A percentile compares a stretch with the other conserved stretches of the same genome.
Evolutionary conservation across 2,113 vertebrate genomes (phyloP).

Genomic region (Anguilla rostrata): DNA sequence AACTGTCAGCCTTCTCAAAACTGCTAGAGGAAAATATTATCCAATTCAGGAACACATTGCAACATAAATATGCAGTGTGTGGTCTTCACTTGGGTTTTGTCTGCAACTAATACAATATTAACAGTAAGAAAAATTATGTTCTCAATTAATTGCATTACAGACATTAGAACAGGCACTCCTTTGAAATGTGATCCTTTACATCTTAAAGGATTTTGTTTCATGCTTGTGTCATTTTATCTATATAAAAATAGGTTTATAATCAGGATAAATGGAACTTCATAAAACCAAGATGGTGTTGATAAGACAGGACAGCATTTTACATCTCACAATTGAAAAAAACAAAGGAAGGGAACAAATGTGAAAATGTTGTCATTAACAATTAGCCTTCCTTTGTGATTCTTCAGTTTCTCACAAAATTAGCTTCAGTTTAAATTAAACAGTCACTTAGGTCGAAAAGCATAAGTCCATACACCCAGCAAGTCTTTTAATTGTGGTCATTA

Average conservation of each 20-base stretch:
- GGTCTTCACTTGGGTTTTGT: neutral
- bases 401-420: neutral
- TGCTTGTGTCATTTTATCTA: neutral
- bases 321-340: neutral
- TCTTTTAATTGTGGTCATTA: slow-evolving; percentile 14
- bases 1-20: neutral
- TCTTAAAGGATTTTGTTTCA: neutral
- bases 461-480: neutral
- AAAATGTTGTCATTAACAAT: neutral
- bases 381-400: neutral
- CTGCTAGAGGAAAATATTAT: neutral
- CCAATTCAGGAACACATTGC: neutral
- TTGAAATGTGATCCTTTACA: neutral
- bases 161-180: neutral
- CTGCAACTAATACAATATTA: neutral
- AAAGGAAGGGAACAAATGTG: neutral
- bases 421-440: slow-evolving; percentile 19
- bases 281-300: neutral
- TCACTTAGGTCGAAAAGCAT: neutral
- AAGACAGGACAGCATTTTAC: neutral
- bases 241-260: neutral
- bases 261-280: neutral
- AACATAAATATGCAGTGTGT: neutral
- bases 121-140: neutral
- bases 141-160: neutral